Evolutionary conservation across 2,888 invertebrate species (phyloP), one percentile per base, ranked within the genome.

Genomic region (Mythimna pallens): DNA sequence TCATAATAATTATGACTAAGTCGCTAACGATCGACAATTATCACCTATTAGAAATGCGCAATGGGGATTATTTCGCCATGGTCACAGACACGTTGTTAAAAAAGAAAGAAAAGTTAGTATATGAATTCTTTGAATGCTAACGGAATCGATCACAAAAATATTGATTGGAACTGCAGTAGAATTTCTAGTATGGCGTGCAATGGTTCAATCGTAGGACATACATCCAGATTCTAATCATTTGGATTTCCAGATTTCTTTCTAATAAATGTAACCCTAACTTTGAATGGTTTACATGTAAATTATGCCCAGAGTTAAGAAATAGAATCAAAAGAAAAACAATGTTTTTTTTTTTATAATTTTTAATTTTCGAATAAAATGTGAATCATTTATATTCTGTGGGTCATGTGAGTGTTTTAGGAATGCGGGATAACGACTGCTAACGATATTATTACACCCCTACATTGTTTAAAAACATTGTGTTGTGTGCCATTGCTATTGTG

Each of bases 371-470:
- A 40, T 75, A 22, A 65, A 36, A 55, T 52, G 70, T 40, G n/a
- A n/a, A n/a, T n/a, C n/a, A 63, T 65, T 78, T 30, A 52, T 55
- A 73, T 65, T 67, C 47, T 65, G 54, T 54, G 57, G 47, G 47
- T 20, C 64, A 43, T 14, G 43, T 43, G 14, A 43, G 58, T 47
- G 20, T 36, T 55, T 30, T 10, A 12, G 20, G 34, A 63, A 83
- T 83, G 86, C 83, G 83, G 83, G 86, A 58, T 74, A 81, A 71
- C 80, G 84, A 59, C 40, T 50, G 10, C n/a, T 25, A 74, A 80
- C 84, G 68, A 52, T 22, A 62, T 62, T 70, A 30, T 61, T 47
- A 34, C 36, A 40, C 68, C 40, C 75, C 43, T 36, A 66, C 20
- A 22, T 80, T 57, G n/a, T 25, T 30, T 2, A 30, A 30, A 30